Base-by-base conservation (phyloP, 1,140 invertebrate species). In the Drosophila triauraria region DNA sequence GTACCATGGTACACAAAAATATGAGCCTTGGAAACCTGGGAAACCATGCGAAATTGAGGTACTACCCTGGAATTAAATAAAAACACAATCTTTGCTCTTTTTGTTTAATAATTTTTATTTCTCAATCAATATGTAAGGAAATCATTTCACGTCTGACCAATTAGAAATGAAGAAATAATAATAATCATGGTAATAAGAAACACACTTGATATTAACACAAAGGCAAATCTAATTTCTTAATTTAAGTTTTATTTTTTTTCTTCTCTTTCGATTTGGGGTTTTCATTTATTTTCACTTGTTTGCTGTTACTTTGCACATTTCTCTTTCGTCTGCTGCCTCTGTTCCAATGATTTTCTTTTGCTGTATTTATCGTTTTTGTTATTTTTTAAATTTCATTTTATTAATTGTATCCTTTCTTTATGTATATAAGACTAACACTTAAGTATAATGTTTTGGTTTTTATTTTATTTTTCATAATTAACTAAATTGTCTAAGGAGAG, bases 61-160 rank as follows among this genome's bases (percentile, higher is more conserved):
- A 20, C 56, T 20, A 56, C 9, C 42, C 43, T 25, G 20, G 15
- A 2, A 4, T 43, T 23, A 30, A 15, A 38, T 15, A 15, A 20
- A 50, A 70, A 59, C 20, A 23, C 20, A 3, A 2, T n/a, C 2
- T 7, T 54, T 40, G 53, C 2, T 38, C 17, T 27, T 75, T 87
- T 91, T 84, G 83, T 91, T 91, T 87, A 91, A 91, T 91, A 87
- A 81, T 91, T 91, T 91, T 91, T 87, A 91, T 91, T 91, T 81
- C 61, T 91, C 78, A 91, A 87, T 91, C 80, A 91, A 91, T 72
- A 72, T 91, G 67, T 83, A 88, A 87, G 71, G 81, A 91, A 88
- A 91, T 91, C 75, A 82, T 85, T 81, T 69, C 71, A 88, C 91
- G 64, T 85, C 75, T 75, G 82, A 84, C 76, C 72, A 92, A 91